Conservation (phyloP, 2,113 vertebrate species). For the Regulus satrapa region DNA sequence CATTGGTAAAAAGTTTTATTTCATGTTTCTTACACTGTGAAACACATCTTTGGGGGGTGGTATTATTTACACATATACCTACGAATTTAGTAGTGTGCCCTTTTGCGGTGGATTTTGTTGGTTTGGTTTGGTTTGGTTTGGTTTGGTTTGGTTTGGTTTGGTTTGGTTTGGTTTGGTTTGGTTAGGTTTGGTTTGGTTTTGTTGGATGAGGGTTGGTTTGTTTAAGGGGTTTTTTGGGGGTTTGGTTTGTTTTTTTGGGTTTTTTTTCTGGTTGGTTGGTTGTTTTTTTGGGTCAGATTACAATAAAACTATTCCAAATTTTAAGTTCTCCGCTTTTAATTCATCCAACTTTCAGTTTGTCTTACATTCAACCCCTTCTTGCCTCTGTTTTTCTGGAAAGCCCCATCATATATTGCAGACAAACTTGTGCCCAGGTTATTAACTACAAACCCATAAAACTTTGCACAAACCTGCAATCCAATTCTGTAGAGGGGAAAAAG, state of each 20-base stretch:
- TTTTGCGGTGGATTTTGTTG: not conserved
- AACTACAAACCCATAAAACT: not conserved
- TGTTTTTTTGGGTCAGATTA: not conserved
- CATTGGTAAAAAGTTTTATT: not conserved
- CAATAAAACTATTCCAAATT: not conserved
- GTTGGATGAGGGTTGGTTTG: too few relatives aligned
- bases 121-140: not conserved
- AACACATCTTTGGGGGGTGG: fast-evolving
- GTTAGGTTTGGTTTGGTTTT: not conserved
- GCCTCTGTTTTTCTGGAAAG: not conserved
- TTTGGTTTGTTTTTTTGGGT: not conserved
- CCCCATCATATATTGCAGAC: fast-evolving
- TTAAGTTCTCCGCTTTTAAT: not conserved
- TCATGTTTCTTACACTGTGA: not conserved
- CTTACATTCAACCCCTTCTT: not conserved
- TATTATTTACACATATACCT: not conserved
- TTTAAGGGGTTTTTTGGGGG: not conserved
- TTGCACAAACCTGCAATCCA: not conserved
- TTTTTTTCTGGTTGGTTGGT: too few relatives aligned
- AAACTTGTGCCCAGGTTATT: not conserved
- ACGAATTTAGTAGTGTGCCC: fast-evolving
- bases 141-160: not conserved
- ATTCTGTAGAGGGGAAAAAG: not conserved
- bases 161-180: not conserved
- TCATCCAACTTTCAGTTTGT: not conserved